Evolutionary conservation across 2,888 invertebrate species (phyloP).

Genomic region (Melanostoma scalare): DNA sequence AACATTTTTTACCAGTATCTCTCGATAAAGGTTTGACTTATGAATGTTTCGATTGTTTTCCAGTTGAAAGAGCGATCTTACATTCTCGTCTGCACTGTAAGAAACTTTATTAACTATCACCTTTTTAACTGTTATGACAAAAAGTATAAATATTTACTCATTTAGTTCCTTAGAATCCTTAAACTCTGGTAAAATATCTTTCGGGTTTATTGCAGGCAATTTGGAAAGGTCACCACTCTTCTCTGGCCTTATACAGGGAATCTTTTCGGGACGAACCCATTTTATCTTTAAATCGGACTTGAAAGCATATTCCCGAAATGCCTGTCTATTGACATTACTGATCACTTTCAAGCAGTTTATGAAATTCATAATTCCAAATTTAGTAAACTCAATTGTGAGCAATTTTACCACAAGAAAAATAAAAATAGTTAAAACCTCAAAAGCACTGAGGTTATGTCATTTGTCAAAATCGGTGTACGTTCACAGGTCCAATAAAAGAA

Average conservation of each 20-base stretch:
- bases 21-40: conserved; percentile 82
- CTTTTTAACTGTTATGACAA: conserved; percentile 82
- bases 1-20: conserved; percentile 85
- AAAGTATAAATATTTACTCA: conserved; percentile 82
- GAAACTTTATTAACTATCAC: neutral
- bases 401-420: conserved; percentile 1
- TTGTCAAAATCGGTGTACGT: conserved; percentile 44
- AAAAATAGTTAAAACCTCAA: conserved; percentile 19
- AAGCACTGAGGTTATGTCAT: conserved; percentile 59
- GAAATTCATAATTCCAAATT: conserved; percentile 66
- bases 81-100: conserved; percentile 86
- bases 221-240: conserved; percentile 88
- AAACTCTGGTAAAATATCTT: conserved; percentile 83
- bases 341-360: conserved; percentile 74
- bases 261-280: conserved; percentile 89
- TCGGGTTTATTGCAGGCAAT: conserved; percentile 83
- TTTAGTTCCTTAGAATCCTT: conserved; percentile 87
- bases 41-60: conserved; percentile 86
- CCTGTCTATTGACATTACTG: conserved; percentile 74
- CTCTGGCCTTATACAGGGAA: conserved; percentile 85
- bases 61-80: conserved; percentile 88
- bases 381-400: neutral
- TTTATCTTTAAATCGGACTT: conserved; percentile 89
- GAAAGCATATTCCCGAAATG: conserved; percentile 82
- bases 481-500: neutral